Evolutionary conservation across 2,113 vertebrate species (phyloP).

Genomic region (Neogale vison): DNA sequence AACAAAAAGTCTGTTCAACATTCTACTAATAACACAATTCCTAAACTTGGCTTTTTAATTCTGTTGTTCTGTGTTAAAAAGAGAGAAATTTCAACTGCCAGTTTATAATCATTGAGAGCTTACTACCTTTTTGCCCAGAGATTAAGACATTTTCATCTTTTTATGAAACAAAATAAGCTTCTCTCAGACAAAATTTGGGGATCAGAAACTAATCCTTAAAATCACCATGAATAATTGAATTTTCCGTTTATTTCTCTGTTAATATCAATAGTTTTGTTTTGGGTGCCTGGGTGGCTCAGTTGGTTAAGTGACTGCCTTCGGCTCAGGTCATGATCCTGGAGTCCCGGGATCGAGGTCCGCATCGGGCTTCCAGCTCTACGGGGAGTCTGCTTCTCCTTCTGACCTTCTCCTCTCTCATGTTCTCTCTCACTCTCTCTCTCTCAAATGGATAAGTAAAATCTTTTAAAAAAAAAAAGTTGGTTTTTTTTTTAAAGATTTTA

Average conservation of each 20-base stretch:
- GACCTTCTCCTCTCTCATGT: too few relatives aligned
- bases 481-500: too few relatives aligned
- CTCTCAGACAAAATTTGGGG: not conserved
- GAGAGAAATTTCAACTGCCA: not conserved
- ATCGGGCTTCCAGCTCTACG: too few relatives aligned
- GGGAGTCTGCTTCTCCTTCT: too few relatives aligned
- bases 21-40: not conserved
- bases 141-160: conserved; percentile 2
- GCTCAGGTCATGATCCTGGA: too few relatives aligned
- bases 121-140: not conserved
- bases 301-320: too few relatives aligned
- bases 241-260: not conserved
- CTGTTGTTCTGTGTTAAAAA: not conserved
- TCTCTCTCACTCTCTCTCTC: too few relatives aligned
- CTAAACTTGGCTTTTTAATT: not conserved
- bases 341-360: too few relatives aligned
- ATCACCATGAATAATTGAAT: not conserved
- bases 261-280: not conserved
- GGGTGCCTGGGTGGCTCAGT: too few relatives aligned
- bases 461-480: too few relatives aligned
- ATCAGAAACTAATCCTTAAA: not conserved
- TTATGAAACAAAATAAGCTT: conserved; percentile 5
- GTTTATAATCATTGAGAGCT: not conserved
- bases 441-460: too few relatives aligned
- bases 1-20: not conserved